Conservation (phyloP, 2,888 invertebrate species). For the Sarcophaga rosellei region DNA sequence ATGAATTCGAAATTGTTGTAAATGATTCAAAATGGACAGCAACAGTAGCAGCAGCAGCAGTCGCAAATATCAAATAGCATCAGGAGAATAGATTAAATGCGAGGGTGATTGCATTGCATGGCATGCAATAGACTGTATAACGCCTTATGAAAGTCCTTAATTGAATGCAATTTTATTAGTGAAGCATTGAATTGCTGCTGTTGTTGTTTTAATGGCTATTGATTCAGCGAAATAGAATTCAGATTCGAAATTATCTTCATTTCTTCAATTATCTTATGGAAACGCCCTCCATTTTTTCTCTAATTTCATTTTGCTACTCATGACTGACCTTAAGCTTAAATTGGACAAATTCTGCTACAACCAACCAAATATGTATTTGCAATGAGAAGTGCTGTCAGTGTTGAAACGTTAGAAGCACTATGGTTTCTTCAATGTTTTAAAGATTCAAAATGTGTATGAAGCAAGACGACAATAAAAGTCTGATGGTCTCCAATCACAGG, state of each 20-base stretch:
- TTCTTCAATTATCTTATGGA: no score
- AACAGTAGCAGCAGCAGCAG: neutral
- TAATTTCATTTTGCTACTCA: neutral
- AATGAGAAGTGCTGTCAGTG: no score
- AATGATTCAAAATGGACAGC: neutral
- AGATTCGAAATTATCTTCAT: neutral
- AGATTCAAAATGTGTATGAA: no score
- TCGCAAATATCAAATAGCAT: conserved; percentile 29
- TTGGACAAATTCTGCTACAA: neutral
- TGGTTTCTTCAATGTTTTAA: neutral
- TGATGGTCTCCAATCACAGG: no score
- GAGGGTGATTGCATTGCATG: neutral
- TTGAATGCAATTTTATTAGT: conserved; percentile 71
- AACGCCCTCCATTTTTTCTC: neutral
- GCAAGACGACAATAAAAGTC: no score
- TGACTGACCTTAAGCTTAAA: conserved; percentile 17
- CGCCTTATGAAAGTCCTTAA: conserved; percentile 52
- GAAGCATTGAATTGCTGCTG: conserved; percentile 30
- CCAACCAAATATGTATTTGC: neutral
- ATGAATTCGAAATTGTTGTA: conserved; percentile 2
- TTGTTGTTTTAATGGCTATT: neutral
- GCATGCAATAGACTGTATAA: conserved; percentile 36
- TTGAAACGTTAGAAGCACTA: neutral
- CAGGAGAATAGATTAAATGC: conserved; percentile 8
- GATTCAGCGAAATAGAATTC: neutral